phyloP scores from a whole-genome alignment of 2,797 vertebrate species.

The Bryconaethiops microstoma region DNA sequence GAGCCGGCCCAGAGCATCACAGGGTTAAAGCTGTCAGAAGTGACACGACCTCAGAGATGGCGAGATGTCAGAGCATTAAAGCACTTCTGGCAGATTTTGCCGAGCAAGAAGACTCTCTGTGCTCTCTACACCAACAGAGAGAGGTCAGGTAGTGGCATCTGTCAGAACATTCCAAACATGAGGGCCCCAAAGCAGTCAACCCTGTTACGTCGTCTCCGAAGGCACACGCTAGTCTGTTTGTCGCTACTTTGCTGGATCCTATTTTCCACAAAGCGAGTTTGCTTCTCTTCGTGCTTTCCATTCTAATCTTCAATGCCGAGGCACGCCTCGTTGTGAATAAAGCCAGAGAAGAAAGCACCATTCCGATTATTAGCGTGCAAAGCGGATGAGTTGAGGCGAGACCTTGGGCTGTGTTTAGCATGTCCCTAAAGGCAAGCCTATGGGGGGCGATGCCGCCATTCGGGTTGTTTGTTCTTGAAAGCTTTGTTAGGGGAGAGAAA shows the following conservation, averaged over 20 bases:
- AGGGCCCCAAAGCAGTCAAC: neutral
- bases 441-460: constrained; percentile 48
- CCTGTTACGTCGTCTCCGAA: neutral
- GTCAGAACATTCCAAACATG: constrained; percentile 40
- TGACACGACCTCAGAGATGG: constrained; percentile 60
- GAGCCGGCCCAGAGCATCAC: constrained; percentile 59
- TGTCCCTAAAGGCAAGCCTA: constrained; percentile 57
- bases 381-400: constrained; percentile 49
- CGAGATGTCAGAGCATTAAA: constrained; percentile 66
- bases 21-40: constrained; percentile 63
- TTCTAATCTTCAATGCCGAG: constrained; percentile 34
- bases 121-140: constrained; percentile 46
- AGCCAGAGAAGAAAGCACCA: constrained; percentile 32
- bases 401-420: constrained; percentile 58
- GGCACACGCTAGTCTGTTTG: neutral
- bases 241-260: neutral
- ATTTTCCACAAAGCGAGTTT: neutral
- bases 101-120: constrained; percentile 47
- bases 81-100: constrained; percentile 55
- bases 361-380: constrained; percentile 47
- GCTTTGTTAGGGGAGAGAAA: constrained; percentile 52
- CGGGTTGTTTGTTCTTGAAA: constrained; percentile 62
- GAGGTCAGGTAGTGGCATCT: constrained; percentile 46
- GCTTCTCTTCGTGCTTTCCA: constrained; percentile 26
- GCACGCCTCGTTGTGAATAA: constrained; percentile 2